phyloP scores from a whole-genome alignment of 2,797 vertebrate genomes.

The Chromis chromis region DNA sequence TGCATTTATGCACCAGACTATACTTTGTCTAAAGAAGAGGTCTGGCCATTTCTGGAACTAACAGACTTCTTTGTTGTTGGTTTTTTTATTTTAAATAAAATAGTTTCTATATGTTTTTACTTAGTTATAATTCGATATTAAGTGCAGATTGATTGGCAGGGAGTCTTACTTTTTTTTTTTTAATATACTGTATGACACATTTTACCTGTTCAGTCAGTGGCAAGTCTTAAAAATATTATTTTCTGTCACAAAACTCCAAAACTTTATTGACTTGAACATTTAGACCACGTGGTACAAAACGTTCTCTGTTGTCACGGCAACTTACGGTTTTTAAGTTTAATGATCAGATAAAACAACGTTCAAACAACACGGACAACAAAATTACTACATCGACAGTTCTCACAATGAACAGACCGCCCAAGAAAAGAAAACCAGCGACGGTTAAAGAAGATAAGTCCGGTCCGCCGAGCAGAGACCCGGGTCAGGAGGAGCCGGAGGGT shows the following conservation, averaged over 20 bases:
- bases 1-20: too few species aligned
- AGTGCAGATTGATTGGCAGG: too few species aligned
- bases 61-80: too few species aligned
- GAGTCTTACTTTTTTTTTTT: too few species aligned
- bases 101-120: too few species aligned
- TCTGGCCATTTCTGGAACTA: too few species aligned
- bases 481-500: neutral
- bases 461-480: neutral
- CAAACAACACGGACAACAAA: neutral
- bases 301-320: conserved; percentile 6
- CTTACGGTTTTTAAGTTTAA: neutral
- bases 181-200: too few species aligned
- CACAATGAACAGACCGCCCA: neutral
- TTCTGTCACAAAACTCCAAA: neutral
- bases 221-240: too few species aligned
- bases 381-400: neutral
- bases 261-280: neutral
- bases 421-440: neutral
- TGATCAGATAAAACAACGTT: neutral
- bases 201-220: too few species aligned
- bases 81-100: too few species aligned
- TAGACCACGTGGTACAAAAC: neutral
- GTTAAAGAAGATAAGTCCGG: neutral
- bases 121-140: too few species aligned
- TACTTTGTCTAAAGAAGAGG: too few species aligned